phyloP scores from a whole-genome alignment of 2,113 vertebrate species.

The Copsychus sechellarum region DNA sequence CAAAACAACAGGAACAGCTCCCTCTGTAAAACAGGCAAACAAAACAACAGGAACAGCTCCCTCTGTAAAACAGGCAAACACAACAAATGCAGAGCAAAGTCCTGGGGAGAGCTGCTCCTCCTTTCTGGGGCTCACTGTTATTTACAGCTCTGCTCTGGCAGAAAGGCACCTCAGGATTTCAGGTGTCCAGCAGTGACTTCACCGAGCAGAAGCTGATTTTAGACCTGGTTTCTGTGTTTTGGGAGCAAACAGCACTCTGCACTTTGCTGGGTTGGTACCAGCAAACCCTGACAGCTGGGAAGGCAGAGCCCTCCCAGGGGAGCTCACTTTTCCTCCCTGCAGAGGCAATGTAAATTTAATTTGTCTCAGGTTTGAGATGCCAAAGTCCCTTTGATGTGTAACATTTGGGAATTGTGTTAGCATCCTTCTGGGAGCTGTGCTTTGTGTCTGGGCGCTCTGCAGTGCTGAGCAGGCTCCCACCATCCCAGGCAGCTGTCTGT shows the following conservation, averaged over 20 bases:
- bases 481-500: neutral
- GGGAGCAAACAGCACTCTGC: neutral
- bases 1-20: no score
- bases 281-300: no score
- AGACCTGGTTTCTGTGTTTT: neutral
- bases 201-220: neutral
- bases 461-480: neutral
- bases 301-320: neutral
- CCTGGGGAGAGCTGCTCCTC: no score
- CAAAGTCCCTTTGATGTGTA: neutral
- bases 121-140: accelerated
- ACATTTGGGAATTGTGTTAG: neutral
- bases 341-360: neutral
- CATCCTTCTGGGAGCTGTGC: neutral
- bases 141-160: neutral
- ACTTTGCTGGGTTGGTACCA: neutral
- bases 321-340: neutral
- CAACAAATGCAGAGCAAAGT: accelerated
- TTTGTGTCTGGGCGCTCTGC: neutral
- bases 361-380: neutral
- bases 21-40: neutral
- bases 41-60: neutral
- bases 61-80: neutral
- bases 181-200: neutral
- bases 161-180: neutral